These are phyloP conservation scores for Aeoliscus strigatus DNA, from an alignment of 2,797 vertebrate species.

Conservation along the genomic window DNA sequence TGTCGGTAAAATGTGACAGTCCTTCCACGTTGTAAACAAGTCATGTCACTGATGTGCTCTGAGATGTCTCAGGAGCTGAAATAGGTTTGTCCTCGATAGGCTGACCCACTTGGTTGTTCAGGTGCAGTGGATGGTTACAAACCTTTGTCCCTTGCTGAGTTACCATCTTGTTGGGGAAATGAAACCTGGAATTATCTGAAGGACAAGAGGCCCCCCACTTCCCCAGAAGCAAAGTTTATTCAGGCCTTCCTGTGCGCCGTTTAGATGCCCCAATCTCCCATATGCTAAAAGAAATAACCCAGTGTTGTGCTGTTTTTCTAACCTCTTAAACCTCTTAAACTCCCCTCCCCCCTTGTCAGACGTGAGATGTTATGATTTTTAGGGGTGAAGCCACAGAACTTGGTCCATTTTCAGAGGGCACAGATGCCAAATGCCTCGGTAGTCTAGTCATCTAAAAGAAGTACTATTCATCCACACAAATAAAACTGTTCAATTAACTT, in stretches of 20 bases:
- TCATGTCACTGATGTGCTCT: constrained; percentile 28
- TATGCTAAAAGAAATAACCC: constrained; percentile 25
- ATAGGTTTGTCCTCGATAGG: constrained; percentile 14
- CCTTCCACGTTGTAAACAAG: constrained; percentile 3
- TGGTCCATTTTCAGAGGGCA: too few species aligned
- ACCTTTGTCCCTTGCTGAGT: constrained; percentile 56
- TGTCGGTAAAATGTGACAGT: neutral
- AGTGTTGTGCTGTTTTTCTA: constrained; percentile 12
- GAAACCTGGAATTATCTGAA: constrained; percentile 61
- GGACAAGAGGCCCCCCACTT: constrained; percentile 47
- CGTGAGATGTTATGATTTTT: constrained; percentile 28
- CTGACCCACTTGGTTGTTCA: constrained; percentile 43
- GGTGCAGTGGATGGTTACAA: constrained; percentile 32
- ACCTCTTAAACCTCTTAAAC: neutral
- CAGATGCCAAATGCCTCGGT: too few species aligned
- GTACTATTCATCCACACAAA: too few species aligned
- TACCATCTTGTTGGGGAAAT: constrained; percentile 69
- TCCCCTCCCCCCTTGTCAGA: constrained; percentile 2
- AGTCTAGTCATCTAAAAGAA: too few species aligned
- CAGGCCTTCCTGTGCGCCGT: constrained; percentile 68
- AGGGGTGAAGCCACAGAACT: constrained; percentile 4
- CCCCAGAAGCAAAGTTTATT: constrained; percentile 62
- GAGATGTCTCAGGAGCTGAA: constrained; percentile 19
- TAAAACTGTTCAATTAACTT: too few species aligned
- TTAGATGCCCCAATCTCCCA: constrained; percentile 38